These are phyloP conservation scores for Euwallacea similis DNA, from an alignment of 1,140 invertebrate genomes.

Conservation along the genomic window DNA sequence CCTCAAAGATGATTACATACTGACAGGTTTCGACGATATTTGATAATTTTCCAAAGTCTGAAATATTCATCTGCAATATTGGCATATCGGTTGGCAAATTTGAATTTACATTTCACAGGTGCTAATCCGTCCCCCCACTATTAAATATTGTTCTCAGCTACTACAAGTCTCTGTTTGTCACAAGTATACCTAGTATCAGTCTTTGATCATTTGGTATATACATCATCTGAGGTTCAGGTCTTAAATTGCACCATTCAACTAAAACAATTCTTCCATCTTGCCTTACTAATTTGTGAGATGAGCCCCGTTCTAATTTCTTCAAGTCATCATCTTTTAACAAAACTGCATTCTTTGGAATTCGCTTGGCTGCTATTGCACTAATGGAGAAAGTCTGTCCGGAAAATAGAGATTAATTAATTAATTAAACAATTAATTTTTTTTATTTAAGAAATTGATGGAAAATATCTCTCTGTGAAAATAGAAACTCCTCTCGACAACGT, in stretches of 20 bases:
- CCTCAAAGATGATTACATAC: too few species aligned
- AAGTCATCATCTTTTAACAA: conserved; percentile 23
- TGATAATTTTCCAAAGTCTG: too few species aligned
- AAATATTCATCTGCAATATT: too few species aligned
- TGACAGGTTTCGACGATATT: too few species aligned
- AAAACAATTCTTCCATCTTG: conserved; percentile 24
- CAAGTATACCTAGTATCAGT: conserved; percentile 10
- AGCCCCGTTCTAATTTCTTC: conserved; percentile 24
- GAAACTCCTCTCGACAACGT: conserved; percentile 24
- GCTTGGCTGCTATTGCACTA: conserved; percentile 28
- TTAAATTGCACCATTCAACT: conserved; percentile 22
- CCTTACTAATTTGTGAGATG: conserved; percentile 21
- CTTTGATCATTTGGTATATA: conserved; percentile 19
- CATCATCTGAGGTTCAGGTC: conserved; percentile 5
- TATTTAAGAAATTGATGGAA: conserved; percentile 36
- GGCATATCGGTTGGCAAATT: too few species aligned
- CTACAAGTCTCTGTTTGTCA: conserved; percentile 13
- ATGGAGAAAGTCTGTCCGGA: conserved; percentile 13
- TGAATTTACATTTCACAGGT: too few species aligned
- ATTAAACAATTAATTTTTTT: too few species aligned
- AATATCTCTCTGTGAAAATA: conserved; percentile 25
- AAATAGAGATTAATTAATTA: conserved; percentile 10
- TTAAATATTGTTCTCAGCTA: conserved; percentile 12
- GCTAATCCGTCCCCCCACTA: too few species aligned
- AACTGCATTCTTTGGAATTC: conserved; percentile 23